Conservation (phyloP, 2,113 vertebrate species). For the Ginglymostoma cirratum region DNA sequence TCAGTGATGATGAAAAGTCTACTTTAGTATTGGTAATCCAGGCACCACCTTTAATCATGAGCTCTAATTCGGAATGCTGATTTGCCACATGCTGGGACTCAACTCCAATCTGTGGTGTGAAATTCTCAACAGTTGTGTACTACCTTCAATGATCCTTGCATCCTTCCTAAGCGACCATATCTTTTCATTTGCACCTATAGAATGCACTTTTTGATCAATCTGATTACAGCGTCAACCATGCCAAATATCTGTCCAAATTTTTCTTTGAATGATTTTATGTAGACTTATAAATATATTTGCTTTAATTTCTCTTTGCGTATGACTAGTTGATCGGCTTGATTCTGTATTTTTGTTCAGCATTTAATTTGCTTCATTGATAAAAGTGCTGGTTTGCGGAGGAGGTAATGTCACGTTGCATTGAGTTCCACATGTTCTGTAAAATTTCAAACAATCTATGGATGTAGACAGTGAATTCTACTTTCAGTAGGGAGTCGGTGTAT, state of each 20-base stretch:
- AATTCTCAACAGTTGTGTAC: not conserved
- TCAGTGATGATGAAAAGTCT: not conserved
- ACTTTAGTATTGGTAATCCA: not conserved
- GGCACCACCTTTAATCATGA: not conserved
- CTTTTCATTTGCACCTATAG: not conserved
- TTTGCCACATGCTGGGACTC: not conserved
- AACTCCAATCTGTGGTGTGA: not conserved
- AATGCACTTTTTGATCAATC: not conserved
- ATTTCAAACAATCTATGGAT: too few species aligned
- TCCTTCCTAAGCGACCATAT: not conserved
- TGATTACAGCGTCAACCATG: not conserved
- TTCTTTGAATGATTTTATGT: not conserved
- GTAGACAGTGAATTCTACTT: too few species aligned
- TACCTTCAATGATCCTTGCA: not conserved
- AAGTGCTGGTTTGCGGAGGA: too few species aligned
- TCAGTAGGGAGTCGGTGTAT: too few species aligned
- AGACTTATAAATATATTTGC: not conserved
- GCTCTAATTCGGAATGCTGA: not conserved
- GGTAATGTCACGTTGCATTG: too few species aligned
- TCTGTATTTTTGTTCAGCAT: not conserved
- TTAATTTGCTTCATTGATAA: not conserved
- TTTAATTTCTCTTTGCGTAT: not conserved
- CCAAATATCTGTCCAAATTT: not conserved
- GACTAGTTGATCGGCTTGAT: not conserved
- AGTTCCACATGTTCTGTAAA: too few species aligned